Base-by-base conservation (phyloP, 2,113 vertebrate species). In the Heterotilapia buettikoferi region DNA sequence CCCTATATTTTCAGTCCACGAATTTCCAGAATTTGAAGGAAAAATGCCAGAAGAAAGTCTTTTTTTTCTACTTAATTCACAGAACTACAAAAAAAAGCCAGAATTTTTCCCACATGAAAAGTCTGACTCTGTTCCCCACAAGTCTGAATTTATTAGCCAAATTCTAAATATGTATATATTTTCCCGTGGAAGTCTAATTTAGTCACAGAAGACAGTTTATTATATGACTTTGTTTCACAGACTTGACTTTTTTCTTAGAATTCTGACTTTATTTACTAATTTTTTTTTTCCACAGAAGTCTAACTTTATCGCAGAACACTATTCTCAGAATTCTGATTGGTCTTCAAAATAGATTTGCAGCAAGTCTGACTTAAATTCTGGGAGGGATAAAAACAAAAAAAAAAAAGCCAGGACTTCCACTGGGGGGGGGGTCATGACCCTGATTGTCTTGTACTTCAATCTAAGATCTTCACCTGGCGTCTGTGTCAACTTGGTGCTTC, bases 111-210 rank as follows among this genome's bases (percentile, higher is more conserved):
- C 59, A 36, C 31, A 63, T 63, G 59, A 63, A 36, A 63, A n/a
- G 29, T 0, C 29, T 33, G 29, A 2, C 29, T 33, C 5, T 63
- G 16, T 63, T 63, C 29, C 61, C 36, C 59, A 36, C 29, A n/a
- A 36, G 61, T 66, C 61, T 66, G 18, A 66, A 36, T 66, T 36
- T n/a, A 66, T n/a, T 36, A 16, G 56, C 4, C 9, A 36, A n/a
- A 36, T 66, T 66, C 31, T 63, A 63, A 63, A 63, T 33, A 63
- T 19, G 16, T 63, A 19, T 33, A 63, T 63, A 11, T 63, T 63
- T 61, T 63, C 29, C 5, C 19, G 29, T 63, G 31, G 29, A 33
- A 11, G 29, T 33, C 59, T 63, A 33, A 33, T 63, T 18, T 61
- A 61, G 29, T 61, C 29, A 61, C 29, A 63, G 29, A 19, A 33